These are phyloP conservation scores for Vanessa tameamea DNA, from an alignment of 1,140 invertebrate species.

Conservation along the genomic window DNA sequence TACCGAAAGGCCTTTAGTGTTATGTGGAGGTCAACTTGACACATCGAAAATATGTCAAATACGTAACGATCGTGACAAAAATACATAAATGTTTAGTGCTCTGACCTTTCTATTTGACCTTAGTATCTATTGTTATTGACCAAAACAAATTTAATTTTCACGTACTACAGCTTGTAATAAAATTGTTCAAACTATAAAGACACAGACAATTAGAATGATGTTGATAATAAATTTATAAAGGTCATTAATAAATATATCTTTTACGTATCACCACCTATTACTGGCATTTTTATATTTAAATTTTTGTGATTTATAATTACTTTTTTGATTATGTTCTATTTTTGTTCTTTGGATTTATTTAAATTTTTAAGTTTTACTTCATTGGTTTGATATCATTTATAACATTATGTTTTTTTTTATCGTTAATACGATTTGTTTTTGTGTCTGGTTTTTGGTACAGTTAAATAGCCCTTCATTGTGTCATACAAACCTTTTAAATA, in stretches of 20 bases:
- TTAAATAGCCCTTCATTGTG: too few relatives aligned
- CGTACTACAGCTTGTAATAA: conserved; percentile 5
- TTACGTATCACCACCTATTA: too few relatives aligned
- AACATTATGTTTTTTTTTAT: too few relatives aligned
- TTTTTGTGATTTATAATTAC: neutral
- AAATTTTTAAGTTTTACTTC: too few relatives aligned
- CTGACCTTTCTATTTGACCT: conserved; percentile 37
- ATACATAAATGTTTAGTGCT: conserved; percentile 46
- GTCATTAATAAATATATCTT: neutral
- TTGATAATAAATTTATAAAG: conserved; percentile 10
- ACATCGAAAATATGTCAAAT: conserved; percentile 45
- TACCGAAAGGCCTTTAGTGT: conserved; percentile 40
- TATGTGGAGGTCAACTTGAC: conserved; percentile 46
- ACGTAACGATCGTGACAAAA: conserved; percentile 45
- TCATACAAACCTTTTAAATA: too few relatives aligned
- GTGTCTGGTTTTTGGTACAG: too few relatives aligned
- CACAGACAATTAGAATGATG: neutral
- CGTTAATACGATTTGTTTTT: too few relatives aligned
- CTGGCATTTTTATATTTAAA: too few relatives aligned
- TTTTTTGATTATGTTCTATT: neutral
- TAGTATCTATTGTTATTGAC: conserved; percentile 21
- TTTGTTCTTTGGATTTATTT: too few relatives aligned
- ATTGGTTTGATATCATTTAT: too few relatives aligned
- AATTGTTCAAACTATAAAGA: neutral
- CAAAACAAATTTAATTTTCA: conserved; percentile 32